phyloP scores from a whole-genome alignment of 2,888 invertebrate genomes.

The Microplitis deprimator region DNA sequence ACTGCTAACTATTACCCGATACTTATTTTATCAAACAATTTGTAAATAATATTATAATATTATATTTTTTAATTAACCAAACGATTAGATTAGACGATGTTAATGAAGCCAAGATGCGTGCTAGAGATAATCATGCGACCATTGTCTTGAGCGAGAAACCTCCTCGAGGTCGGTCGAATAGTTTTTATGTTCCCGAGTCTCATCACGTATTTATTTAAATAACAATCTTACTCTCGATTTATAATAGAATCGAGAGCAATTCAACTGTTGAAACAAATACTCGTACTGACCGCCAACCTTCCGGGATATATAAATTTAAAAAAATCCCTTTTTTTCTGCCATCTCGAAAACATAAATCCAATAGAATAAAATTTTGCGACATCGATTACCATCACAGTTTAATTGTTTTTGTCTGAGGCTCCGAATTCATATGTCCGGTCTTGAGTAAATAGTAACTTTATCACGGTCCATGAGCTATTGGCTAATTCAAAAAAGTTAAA shows the following conservation, averaged over 20 bases:
- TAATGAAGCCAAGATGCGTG: slow-evolving; percentile 49
- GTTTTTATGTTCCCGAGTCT: not conserved
- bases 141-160: slow-evolving; percentile 47
- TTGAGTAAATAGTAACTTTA: not conserved
- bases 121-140: slow-evolving; percentile 43
- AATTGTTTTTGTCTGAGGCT: slow-evolving; percentile 22
- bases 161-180: slow-evolving; percentile 40
- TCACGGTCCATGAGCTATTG: not conserved
- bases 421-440: slow-evolving; percentile 31
- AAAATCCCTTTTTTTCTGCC: not conserved
- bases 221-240: not conserved
- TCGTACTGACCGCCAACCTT: slow-evolving; percentile 5
- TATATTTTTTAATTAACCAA: slow-evolving; percentile 5
- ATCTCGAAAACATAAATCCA: not conserved
- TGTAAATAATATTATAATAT: slow-evolving; percentile 9
- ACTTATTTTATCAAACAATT: not conserved
- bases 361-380: slow-evolving; percentile 16
- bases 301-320: slow-evolving; percentile 30
- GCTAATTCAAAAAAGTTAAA: not conserved
- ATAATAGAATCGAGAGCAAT: slow-evolving; percentile 12
- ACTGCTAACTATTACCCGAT: not conserved
- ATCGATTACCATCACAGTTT: slow-evolving; percentile 9
- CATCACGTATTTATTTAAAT: not conserved
- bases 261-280: slow-evolving; percentile 14
- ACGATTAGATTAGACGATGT: slow-evolving; percentile 32